phyloP scores from a whole-genome alignment of 1,140 invertebrate genomes.

The Penaeus vannamei region DNA sequence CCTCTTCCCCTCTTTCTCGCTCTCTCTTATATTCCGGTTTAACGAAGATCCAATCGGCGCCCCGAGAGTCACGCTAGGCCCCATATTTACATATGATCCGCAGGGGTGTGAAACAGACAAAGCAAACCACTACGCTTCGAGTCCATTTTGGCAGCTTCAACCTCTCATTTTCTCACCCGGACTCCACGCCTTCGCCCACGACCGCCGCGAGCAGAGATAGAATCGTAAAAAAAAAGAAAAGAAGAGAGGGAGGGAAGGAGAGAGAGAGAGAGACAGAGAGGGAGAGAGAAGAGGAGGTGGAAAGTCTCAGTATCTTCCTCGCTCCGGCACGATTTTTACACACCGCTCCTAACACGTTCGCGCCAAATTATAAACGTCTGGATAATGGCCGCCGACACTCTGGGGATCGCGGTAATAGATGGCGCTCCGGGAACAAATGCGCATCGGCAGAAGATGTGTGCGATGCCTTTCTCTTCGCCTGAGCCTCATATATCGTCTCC shows the following conservation, averaged over 20 bases:
- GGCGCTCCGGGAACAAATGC: conserved; percentile 7
- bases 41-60: conserved; percentile 19
- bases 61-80: conserved; percentile 28
- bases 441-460: background rate
- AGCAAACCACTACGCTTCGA: conserved; percentile 30
- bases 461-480: background rate
- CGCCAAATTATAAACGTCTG: conserved; percentile 41
- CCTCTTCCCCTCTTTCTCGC: conserved; percentile 4
- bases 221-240: background rate
- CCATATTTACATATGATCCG: conserved; percentile 46
- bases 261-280: background rate
- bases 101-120: conserved; percentile 40
- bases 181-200: conserved; percentile 32
- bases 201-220: conserved; percentile 23
- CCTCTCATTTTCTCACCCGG: conserved; percentile 46
- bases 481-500: background rate
- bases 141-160: conserved; percentile 27
- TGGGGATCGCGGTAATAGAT: conserved; percentile 31
- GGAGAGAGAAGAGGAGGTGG: background rate
- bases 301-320: conserved; percentile 16
- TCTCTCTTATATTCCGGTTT: background rate
- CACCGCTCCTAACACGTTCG: background rate
- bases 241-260: background rate
- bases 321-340: conserved; percentile 12
- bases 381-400: conserved; percentile 32